Base-by-base conservation (phyloP, 2,113 vertebrate genomes). In the Campylomormyrus tamandua region DNA sequence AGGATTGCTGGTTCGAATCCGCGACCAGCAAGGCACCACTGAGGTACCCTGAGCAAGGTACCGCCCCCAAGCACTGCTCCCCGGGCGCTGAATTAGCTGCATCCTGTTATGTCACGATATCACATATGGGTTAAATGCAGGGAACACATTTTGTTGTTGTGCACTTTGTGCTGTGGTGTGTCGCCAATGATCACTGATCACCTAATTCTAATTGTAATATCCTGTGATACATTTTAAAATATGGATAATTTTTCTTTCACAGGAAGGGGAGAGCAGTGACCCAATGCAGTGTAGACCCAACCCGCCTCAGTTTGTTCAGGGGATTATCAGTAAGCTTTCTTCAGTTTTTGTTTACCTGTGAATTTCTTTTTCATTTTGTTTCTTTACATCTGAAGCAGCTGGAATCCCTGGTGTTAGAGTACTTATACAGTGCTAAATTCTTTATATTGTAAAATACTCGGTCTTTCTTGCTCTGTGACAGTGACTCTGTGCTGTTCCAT, bases 261-360 rank as follows among this genome's bases (percentile, higher is more conserved):
- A 99, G 98, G 98, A 99, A 42, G 97, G 97, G 87, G 97, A 96
- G 89, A 90, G 95, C 52, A 92, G 93, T 77, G 97, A 98, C 90
- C 94, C 96, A 0, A 92, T 96, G 9, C 97, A 97, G 93, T 91
- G 97, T 90, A 97, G 98, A 90, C 98, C 98, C 83, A 99, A 98
- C 91, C 98, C 98, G 21, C 98, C 98, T 52, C 97, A 97, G 89
- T 99, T 98, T 93, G 98, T 97, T 2, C 98, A 99, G 94, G 98
- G 98, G 46, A 97, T 98, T 89, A 98, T 99, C 94, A 99, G 98
- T 99, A 96, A 96, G 98, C 31, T 88, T 3, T 53, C 27, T 39
- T 77, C 70, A n/a, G 56, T n/a, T 62, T 58, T 62, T 62, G 21
- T n/a, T 62, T 62, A 62, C 21, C 7, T 62, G 1, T 62, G 56